Conservation (phyloP, 2,113 vertebrate genomes). For the Verasper variegatus region DNA sequence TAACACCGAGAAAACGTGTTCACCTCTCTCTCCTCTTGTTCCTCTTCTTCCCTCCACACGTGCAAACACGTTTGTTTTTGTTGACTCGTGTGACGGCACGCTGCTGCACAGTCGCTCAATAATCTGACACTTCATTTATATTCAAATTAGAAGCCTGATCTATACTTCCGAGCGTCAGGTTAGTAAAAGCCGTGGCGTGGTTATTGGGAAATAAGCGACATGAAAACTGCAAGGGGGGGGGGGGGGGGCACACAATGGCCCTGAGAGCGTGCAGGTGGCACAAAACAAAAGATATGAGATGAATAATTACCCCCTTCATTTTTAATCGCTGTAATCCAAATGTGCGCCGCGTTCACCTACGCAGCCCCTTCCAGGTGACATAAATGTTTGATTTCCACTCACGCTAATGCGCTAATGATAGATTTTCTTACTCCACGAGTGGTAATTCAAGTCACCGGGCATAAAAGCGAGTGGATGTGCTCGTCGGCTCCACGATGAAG, state of each 20-base stretch:
- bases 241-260: background rate
- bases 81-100: background rate
- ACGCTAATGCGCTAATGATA: conserved; percentile 62
- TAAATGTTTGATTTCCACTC: conserved; percentile 60
- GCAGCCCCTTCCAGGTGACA: conserved; percentile 43
- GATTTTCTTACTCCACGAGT: conserved; percentile 47
- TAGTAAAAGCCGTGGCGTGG: conserved; percentile 17
- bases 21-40: too few species aligned
- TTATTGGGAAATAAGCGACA: conserved; percentile 31
- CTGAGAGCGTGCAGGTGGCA: conserved; percentile 31
- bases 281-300: conserved; percentile 37
- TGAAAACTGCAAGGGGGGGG: background rate
- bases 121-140: conserved; percentile 48
- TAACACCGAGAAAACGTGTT: too few species aligned
- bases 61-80: background rate
- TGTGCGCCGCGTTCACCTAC: conserved; percentile 31
- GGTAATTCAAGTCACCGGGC: conserved; percentile 51
- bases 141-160: conserved; percentile 54
- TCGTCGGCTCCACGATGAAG: conserved; percentile 43
- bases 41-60: background rate
- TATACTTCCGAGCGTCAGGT: conserved; percentile 26
- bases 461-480: conserved; percentile 44
- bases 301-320: conserved; percentile 60
- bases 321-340: conserved; percentile 59
- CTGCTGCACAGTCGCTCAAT: background rate